Conservation (phyloP, 2,113 vertebrate species). For the Pachycephala philippinensis region DNA sequence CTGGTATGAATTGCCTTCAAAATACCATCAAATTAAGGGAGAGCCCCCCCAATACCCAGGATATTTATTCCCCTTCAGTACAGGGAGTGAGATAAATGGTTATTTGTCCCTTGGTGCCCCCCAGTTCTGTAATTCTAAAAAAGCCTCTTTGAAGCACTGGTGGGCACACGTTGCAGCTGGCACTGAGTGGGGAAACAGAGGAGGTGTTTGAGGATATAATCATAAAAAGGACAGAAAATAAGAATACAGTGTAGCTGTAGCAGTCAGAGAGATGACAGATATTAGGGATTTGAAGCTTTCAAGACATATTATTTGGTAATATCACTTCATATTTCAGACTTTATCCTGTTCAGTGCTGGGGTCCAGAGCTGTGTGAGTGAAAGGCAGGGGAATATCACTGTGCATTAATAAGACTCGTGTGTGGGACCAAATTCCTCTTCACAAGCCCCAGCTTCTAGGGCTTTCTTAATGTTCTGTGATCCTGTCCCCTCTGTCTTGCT, state of each 20-base stretch:
- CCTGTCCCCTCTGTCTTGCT: background rate
- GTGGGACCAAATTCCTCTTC: background rate
- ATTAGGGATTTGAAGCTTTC: background rate
- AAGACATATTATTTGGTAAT: background rate
- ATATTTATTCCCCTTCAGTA: background rate
- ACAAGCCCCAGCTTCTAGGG: too few relatives aligned
- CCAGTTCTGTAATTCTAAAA: background rate
- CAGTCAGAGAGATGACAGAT: background rate
- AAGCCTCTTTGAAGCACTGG: background rate
- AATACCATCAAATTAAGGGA: background rate
- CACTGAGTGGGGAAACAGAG: background rate
- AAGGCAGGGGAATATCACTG: background rate
- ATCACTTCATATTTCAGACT: background rate
- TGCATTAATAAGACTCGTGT: background rate
- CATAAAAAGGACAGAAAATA: background rate
- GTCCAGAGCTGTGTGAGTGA: background rate
- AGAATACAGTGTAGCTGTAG: background rate
- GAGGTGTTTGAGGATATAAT: background rate
- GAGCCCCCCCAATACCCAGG: accelerated
- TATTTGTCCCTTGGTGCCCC: background rate
- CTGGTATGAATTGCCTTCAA: background rate
- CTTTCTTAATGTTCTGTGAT: background rate
- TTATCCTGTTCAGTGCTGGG: background rate
- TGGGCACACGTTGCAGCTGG: background rate
- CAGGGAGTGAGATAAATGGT: background rate